Percentiles rank a stretch among this genome's conserved stretches.
These are phyloP conservation scores for Denticeps clupeoides DNA, from an alignment of 2,797 vertebrate genomes.

Conservation along the genomic window DNA sequence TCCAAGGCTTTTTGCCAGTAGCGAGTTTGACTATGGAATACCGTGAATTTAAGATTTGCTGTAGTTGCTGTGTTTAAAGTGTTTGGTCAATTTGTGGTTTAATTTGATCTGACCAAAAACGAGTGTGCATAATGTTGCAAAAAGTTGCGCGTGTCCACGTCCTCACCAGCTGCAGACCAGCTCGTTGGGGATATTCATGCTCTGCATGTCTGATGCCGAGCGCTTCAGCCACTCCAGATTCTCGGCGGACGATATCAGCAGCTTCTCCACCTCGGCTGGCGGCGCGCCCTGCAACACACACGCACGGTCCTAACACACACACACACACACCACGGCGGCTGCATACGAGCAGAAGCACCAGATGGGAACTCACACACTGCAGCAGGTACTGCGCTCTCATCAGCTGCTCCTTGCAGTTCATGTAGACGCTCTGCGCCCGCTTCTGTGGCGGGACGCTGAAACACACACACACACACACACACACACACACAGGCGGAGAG, in stretches of 20 bases:
- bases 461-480: conserved; percentile 4
- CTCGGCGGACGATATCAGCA: conserved; percentile 32
- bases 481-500: neutral
- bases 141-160: too few relatives aligned
- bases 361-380: conserved; percentile 38
- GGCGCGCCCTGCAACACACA: conserved; percentile 38
- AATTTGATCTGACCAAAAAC: too few relatives aligned
- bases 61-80: too few relatives aligned
- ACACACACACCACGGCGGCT: too few relatives aligned
- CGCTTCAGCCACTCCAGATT: conserved; percentile 35
- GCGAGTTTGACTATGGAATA: too few relatives aligned
- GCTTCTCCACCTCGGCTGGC: conserved; percentile 33
- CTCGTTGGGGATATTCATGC: conserved; percentile 32
- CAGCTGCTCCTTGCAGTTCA: conserved; percentile 33
- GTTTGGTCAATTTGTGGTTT: too few relatives aligned
- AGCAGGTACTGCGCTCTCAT: conserved; percentile 33
- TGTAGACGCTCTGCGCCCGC: neutral
- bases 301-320: neutral
- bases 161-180: conserved; percentile 35
- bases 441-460: neutral
- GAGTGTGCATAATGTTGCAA: too few relatives aligned
- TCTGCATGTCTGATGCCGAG: conserved; percentile 31
- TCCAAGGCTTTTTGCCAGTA: too few relatives aligned
- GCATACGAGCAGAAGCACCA: neutral
- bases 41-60: too few relatives aligned